phyloP scores from a whole-genome alignment of 2,113 vertebrate genomes.

The Columba janthina region DNA sequence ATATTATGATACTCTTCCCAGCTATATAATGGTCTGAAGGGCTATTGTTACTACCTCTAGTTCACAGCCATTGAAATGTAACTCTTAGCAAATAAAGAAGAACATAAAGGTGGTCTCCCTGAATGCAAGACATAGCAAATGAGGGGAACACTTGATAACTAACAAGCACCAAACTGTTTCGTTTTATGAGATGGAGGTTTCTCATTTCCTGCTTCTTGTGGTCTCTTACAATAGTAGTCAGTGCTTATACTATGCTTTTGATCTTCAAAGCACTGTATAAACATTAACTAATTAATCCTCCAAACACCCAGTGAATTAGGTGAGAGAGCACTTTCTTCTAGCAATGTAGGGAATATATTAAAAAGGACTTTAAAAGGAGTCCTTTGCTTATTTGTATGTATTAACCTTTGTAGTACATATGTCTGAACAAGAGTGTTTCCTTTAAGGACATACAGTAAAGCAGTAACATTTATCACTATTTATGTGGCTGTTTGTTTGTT shows the following conservation, averaged over 20 bases:
- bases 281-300: conserved; percentile 21
- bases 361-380: not conserved
- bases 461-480: not conserved
- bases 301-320: not conserved
- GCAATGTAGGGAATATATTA: not conserved
- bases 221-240: not conserved
- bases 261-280: conserved; percentile 14
- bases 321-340: not conserved
- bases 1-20: not conserved
- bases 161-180: not conserved
- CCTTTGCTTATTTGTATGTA: not conserved
- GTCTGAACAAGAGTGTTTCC: not conserved
- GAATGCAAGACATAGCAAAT: not conserved
- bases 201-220: conserved; percentile 9
- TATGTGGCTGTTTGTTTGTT: not conserved
- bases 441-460: not conserved
- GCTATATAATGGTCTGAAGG: not conserved
- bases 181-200: conserved; percentile 16
- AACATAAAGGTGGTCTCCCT: not conserved
- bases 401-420: not conserved
- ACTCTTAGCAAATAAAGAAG: not conserved
- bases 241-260: not conserved
- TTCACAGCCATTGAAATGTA: not conserved
- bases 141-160: not conserved
- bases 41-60: not conserved